phyloP scores from a whole-genome alignment of 2,113 vertebrate species.

The Urocynchramus pylzowi region DNA sequence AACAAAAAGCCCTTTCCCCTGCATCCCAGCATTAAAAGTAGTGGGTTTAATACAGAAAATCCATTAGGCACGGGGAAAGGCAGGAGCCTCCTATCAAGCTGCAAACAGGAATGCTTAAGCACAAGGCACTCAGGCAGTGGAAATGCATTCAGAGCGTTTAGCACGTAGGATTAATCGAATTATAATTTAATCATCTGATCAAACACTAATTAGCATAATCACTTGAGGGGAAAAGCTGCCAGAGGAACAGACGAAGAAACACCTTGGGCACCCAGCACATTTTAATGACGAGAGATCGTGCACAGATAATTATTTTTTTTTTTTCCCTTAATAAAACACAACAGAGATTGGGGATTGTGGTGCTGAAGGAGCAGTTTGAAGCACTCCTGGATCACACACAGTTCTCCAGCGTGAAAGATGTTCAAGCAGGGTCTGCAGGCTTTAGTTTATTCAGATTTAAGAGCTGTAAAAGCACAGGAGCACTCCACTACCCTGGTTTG shows the following conservation, averaged over 20 bases:
- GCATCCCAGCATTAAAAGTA: not conserved
- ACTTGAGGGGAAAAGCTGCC: constrained; percentile 85
- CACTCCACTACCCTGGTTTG: not conserved
- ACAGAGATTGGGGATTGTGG: not conserved
- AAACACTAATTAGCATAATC: constrained; percentile 93
- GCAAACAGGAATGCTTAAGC: constrained; percentile 41
- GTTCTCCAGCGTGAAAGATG: not conserved
- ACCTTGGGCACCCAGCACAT: constrained; percentile 73
- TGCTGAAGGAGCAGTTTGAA: not conserved
- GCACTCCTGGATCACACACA: not conserved
- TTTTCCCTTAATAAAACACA: not conserved
- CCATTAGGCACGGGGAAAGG: not conserved
- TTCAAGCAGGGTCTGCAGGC: not conserved
- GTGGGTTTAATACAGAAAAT: not conserved
- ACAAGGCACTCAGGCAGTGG: constrained; percentile 72
- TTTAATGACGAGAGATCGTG: constrained; percentile 24
- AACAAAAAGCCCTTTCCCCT: not conserved
- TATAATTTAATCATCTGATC: constrained; percentile 95
- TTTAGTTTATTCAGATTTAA: not conserved
- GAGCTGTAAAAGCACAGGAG: not conserved
- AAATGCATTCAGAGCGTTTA: constrained; percentile 84
- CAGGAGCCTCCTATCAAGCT: not conserved
- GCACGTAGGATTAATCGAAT: constrained; percentile 84
- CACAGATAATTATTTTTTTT: not conserved
- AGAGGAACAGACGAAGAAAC: constrained; percentile 76